Evolutionary conservation across 2,888 invertebrate genomes (phyloP).

Genomic region (Arenicola marina): DNA sequence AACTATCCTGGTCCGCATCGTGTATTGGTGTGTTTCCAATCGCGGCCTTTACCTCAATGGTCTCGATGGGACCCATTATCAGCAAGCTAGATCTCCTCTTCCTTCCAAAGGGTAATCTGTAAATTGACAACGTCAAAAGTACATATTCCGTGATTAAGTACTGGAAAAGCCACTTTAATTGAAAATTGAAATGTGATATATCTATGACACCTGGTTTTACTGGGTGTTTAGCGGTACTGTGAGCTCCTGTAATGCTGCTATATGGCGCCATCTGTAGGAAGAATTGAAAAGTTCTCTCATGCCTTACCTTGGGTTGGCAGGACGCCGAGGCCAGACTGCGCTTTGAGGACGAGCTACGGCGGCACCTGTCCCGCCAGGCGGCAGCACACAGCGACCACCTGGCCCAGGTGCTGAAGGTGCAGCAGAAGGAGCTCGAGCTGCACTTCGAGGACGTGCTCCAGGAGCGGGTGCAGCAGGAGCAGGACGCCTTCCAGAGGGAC

Average conservation of each 20-base stretch:
- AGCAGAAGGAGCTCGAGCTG: slow-evolving; percentile 67
- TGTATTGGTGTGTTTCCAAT: too few relatives aligned
- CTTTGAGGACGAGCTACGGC: slow-evolving; percentile 73
- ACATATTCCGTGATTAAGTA: too few relatives aligned
- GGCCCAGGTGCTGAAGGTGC: slow-evolving; percentile 67
- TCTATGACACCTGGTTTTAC: neutral
- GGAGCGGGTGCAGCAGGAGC: slow-evolving; percentile 71
- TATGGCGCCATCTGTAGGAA: too few relatives aligned
- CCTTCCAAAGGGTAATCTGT: too few relatives aligned
- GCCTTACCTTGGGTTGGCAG: slow-evolving; percentile 30
- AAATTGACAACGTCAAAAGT: too few relatives aligned
- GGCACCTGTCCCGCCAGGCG: slow-evolving; percentile 80
- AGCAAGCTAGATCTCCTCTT: too few relatives aligned
- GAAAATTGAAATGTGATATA: neutral
- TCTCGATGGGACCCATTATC: too few relatives aligned
- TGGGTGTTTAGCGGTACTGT: neutral
- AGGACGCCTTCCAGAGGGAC: slow-evolving; percentile 72
- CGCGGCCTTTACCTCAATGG: too few relatives aligned
- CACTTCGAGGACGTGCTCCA: slow-evolving; percentile 65
- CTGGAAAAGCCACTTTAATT: too few relatives aligned
- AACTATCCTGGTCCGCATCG: too few relatives aligned
- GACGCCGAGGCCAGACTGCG: slow-evolving; percentile 42
- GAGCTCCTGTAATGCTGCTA: neutral
- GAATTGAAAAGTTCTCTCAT: too few relatives aligned
- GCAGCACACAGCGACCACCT: slow-evolving; percentile 79